These are phyloP conservation scores for Ips typographus DNA, from an alignment of 1,140 invertebrate species.

Conservation along the genomic window DNA sequence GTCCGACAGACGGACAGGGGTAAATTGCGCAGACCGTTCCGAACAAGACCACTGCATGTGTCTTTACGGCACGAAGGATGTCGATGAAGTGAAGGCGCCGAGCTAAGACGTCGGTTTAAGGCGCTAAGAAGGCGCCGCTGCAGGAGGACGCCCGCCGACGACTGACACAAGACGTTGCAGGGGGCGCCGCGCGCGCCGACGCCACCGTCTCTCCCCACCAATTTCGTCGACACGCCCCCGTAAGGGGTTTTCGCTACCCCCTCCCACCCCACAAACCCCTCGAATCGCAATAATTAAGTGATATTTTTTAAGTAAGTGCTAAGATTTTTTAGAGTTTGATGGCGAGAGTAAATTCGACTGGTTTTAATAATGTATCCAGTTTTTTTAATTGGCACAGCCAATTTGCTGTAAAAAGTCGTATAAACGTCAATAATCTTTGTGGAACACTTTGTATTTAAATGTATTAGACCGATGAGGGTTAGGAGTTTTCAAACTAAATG, in stretches of 20 bases:
- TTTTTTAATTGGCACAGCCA: too few relatives aligned
- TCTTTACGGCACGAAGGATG: slow-evolving; percentile 51
- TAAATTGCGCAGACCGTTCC: slow-evolving; percentile 40
- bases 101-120: slow-evolving; percentile 52
- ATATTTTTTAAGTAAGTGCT: slow-evolving; percentile 51
- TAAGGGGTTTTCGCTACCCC: slow-evolving; percentile 38
- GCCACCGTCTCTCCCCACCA: slow-evolving; percentile 37
- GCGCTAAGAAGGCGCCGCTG: slow-evolving; percentile 50
- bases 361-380: too few relatives aligned
- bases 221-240: slow-evolving; percentile 47
- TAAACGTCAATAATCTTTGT: too few relatives aligned
- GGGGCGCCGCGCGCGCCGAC: slow-evolving; percentile 48
- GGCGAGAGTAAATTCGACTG: too few relatives aligned
- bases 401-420: too few relatives aligned
- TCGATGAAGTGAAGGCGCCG: slow-evolving; percentile 48
- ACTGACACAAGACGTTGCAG: slow-evolving; percentile 52
- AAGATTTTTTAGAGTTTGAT: slow-evolving; percentile 46
- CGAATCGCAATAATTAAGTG: slow-evolving; percentile 46
- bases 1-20: neutral
- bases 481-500: too few relatives aligned
- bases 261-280: neutral
- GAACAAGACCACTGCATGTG: slow-evolving; percentile 30
- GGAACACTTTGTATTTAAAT: too few relatives aligned
- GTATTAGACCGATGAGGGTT: too few relatives aligned
- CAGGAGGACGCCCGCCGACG: slow-evolving; percentile 49